Base-by-base conservation (phyloP, 1,140 invertebrate genomes). In the Listronotus bonariensis region DNA sequence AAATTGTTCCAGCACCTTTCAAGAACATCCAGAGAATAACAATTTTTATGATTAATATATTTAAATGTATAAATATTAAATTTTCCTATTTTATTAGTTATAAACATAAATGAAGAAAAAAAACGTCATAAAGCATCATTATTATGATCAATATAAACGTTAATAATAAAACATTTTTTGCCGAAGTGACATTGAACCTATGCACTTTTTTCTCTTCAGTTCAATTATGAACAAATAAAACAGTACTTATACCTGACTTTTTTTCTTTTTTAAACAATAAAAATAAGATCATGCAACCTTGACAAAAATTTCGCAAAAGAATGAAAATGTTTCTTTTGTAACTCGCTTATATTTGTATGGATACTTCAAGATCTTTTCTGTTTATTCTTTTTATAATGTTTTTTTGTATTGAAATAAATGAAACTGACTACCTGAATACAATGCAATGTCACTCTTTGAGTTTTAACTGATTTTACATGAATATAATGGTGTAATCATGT, bases 391-490 rank as follows among this genome's bases (percentile, higher is more conserved):
- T 51, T 10, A 15, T 31, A 51, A 32, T 32, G 32, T 34, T 6
- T 34, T 34, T 34, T 34, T 34, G 5, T 34, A 5, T 34, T 34
- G 32, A 6, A 6, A 5, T 34, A 34, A 34, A 34, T 34, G 32
- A 34, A 34, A 34, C 5, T 34, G 32, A 9, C 32, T 54, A 54
- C 48, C 12, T 11, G 26, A 34, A 56, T 14, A 56, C 54, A 56
- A 56, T 56, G 54, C 54, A 56, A 56, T 56, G 54, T 31, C 54
- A 56, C 11, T 20, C n/a, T n/a, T n/a, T n/a, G n/a, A n/a, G 32
- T 54, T 34, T 34, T 15, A 36, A 17, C 52, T 36, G 52, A 43
- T 43, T 56, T 56, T 56, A 56, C 38, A 56, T 17, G 54, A 45
- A 45, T 56, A 45, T 56, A 43, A 56, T 56, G 38, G 36, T 56